These are phyloP conservation scores for Microtus montanus DNA, from an alignment of 2,113 vertebrate species.

Conservation along the genomic window DNA sequence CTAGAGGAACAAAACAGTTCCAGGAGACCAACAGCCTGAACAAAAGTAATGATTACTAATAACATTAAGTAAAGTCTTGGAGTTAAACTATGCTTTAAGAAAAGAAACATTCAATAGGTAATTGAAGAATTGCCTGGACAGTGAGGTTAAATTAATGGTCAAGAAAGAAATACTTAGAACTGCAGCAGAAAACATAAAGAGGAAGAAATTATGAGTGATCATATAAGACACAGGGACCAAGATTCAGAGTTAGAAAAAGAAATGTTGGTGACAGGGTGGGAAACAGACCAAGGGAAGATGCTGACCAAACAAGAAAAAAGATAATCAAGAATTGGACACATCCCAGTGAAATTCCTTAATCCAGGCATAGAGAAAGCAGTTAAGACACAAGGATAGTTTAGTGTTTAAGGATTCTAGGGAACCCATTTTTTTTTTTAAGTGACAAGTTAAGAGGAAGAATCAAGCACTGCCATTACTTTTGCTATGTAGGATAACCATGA, in stretches of 20 bases:
- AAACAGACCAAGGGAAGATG: background rate
- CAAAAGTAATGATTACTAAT: background rate
- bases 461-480: background rate
- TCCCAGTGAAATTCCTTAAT: background rate
- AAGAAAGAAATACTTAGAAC: constrained; percentile 38
- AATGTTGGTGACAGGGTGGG: background rate
- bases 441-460: constrained; percentile 1
- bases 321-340: constrained; percentile 14
- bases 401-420: background rate
- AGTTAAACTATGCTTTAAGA: background rate
- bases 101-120: constrained; percentile 41
- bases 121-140: constrained; percentile 11
- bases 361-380: background rate
- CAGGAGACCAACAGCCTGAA: background rate
- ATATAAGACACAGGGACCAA: background rate
- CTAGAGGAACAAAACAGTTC: background rate
- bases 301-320: background rate
- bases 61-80: background rate
- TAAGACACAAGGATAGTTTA: background rate
- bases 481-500: background rate
- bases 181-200: background rate
- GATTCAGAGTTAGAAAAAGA: background rate
- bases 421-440: background rate
- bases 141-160: constrained; percentile 13
- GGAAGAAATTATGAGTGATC: background rate